Conservation (phyloP, 1,140 invertebrate species). For the Episyrphus balteatus region DNA sequence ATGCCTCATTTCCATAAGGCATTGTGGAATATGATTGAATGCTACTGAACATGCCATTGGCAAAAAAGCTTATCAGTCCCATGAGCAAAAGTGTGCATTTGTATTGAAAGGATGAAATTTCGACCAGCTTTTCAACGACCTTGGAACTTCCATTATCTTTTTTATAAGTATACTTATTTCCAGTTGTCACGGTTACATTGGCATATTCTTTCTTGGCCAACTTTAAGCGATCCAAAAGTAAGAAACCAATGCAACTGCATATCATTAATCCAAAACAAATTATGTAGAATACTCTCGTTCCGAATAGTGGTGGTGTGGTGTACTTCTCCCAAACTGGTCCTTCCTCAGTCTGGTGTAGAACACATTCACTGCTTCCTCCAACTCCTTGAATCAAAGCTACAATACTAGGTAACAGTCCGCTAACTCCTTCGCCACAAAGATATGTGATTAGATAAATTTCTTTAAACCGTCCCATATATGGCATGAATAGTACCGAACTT, state of each 20-base stretch:
- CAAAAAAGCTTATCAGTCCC: constrained; percentile 48
- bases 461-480: constrained; percentile 76
- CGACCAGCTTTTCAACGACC: constrained; percentile 16
- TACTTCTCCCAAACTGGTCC: constrained; percentile 23
- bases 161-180: constrained; percentile 31
- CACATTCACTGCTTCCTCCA: constrained; percentile 51
- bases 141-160: constrained; percentile 31
- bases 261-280: constrained; percentile 50
- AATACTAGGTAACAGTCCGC: constrained; percentile 78
- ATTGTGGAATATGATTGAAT: constrained; percentile 80
- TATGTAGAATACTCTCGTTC: constrained; percentile 53
- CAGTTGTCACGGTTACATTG: constrained; percentile 23
- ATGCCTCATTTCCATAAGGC: constrained; percentile 72
- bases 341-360: constrained; percentile 18
- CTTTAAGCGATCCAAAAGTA: constrained; percentile 40
- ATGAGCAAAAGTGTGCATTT: constrained; percentile 44
- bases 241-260: constrained; percentile 47
- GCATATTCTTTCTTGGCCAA: constrained; percentile 37
- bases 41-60: constrained; percentile 69
- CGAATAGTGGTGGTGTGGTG: constrained; percentile 47
- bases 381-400: constrained; percentile 76
- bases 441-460: constrained; percentile 59
- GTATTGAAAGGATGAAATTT: constrained; percentile 35
- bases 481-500: constrained; percentile 83
- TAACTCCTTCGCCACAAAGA: constrained; percentile 65